phyloP scores from a whole-genome alignment of 2,113 vertebrate genomes.

The Salvelinus namaycush region DNA sequence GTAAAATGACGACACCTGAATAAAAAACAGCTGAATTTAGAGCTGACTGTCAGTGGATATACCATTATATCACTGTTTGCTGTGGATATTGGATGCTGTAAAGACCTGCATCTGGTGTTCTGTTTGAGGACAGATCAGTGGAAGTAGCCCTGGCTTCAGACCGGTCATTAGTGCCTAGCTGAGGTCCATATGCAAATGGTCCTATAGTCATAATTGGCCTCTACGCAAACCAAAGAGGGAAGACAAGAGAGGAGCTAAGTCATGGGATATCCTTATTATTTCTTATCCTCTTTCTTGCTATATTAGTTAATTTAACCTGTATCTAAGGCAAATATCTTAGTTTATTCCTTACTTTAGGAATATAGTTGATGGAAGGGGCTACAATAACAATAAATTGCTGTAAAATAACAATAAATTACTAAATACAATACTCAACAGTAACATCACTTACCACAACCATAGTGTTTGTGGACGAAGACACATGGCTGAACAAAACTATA shows the following conservation, averaged over 20 bases:
- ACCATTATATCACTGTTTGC: neutral
- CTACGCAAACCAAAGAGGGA: neutral
- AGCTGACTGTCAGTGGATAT: neutral
- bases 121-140: neutral
- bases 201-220: neutral
- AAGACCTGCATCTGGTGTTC: neutral
- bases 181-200: neutral
- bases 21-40: slow-evolving; percentile 30
- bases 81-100: neutral
- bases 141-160: neutral
- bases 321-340: neutral
- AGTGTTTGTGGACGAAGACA: no score
- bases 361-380: no score
- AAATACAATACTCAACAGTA: no score
- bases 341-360: no score
- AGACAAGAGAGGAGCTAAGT: neutral
- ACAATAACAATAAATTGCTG: no score
- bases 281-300: neutral
- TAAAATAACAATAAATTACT: no score
- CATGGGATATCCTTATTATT: neutral
- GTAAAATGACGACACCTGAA: slow-evolving; percentile 18
- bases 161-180: neutral
- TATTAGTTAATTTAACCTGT: neutral
- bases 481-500: neutral
- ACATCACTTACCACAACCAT: no score